Evolutionary conservation across 2,888 invertebrate species (phyloP).

Genomic region (Meteorus cinctellus): DNA sequence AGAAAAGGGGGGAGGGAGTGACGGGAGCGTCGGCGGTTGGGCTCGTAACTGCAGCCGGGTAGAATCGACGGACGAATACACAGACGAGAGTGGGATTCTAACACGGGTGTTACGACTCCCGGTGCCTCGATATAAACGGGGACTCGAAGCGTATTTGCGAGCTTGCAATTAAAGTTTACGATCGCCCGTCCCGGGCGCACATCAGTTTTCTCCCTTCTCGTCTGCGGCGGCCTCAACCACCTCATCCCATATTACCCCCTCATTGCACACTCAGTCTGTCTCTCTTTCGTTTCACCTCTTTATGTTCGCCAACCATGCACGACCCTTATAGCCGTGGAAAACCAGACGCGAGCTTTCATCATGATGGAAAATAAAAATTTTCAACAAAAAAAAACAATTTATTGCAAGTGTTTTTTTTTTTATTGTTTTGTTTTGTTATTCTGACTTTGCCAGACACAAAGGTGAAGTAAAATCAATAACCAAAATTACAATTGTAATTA

Average conservation of each 20-base stretch:
- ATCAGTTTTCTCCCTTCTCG: slow-evolving; percentile 24
- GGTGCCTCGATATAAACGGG: slow-evolving; percentile 61
- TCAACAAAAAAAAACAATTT: not conserved
- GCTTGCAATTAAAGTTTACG: slow-evolving; percentile 71
- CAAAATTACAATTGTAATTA: not conserved
- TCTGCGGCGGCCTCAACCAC: slow-evolving; percentile 35
- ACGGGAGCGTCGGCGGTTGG: slow-evolving; percentile 34
- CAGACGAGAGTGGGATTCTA: slow-evolving; percentile 27
- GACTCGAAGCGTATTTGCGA: slow-evolving; percentile 57
- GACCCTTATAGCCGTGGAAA: not conserved
- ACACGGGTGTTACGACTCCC: slow-evolving; percentile 52
- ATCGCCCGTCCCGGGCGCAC: slow-evolving; percentile 49
- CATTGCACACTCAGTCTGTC: not conserved
- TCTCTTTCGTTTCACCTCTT: not conserved
- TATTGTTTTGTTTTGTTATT: not conserved
- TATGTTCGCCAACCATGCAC: not conserved
- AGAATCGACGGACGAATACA: slow-evolving; percentile 33
- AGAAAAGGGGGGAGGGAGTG: slow-evolving; percentile 7
- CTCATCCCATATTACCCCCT: not conserved
- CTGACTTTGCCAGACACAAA: not conserved
- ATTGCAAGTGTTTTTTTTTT: not conserved
- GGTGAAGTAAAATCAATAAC: not conserved
- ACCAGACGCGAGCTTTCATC: slow-evolving; percentile 8
- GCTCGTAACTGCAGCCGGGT: slow-evolving; percentile 46
- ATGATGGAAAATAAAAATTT: not conserved